Conservation (phyloP, 2,888 invertebrate species). For the Ophioninae sp. region DNA sequence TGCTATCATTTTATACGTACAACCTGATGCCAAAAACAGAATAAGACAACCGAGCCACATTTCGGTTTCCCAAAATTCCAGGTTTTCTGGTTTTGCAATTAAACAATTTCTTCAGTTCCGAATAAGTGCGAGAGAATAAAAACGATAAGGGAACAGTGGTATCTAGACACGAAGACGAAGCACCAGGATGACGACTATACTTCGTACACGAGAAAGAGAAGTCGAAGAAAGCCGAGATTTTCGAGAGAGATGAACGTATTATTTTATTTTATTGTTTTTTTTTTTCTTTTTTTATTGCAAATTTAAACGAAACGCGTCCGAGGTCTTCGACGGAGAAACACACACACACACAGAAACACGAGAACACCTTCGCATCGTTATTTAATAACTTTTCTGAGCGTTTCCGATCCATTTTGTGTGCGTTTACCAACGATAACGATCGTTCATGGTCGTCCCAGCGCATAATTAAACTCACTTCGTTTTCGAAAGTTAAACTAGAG, state of each 20-base stretch:
- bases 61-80: slow-evolving; percentile 1
- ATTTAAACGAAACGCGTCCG: slow-evolving; percentile 14
- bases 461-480: background rate
- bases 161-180: background rate
- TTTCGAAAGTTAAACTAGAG: background rate
- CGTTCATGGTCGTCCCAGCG: slow-evolving; percentile 7
- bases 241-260: slow-evolving; percentile 36
- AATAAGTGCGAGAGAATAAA: background rate
- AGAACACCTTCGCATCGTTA: slow-evolving; percentile 1
- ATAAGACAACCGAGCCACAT: background rate
- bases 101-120: slow-evolving; percentile 22
- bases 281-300: background rate
- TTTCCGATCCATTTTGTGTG: background rate
- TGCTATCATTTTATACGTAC: background rate
- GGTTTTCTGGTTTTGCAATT: slow-evolving; percentile 10
- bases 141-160: background rate
- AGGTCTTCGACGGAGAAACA: slow-evolving; percentile 39
- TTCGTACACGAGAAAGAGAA: slow-evolving; percentile 30
- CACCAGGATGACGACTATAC: slow-evolving; percentile 11
- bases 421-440: slow-evolving; percentile 54
- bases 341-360: slow-evolving; percentile 32
- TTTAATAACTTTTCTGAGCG: slow-evolving; percentile 2
- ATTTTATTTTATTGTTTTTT: too few species aligned
- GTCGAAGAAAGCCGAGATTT: slow-evolving; percentile 54
- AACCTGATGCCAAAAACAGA: background rate